Conservation (phyloP, 1,140 invertebrate species). For the Epicauta chinensis region DNA sequence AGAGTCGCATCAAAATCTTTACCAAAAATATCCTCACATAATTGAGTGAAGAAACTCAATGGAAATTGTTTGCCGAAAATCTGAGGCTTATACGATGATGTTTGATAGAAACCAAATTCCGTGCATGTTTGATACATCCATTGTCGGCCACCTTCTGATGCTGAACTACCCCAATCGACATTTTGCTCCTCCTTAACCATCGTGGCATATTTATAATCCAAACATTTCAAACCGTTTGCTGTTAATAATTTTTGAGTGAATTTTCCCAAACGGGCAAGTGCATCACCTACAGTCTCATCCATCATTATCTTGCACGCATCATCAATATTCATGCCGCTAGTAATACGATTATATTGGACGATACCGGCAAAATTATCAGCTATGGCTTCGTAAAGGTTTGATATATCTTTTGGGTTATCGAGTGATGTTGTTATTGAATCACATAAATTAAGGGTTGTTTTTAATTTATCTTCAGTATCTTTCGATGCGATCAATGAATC, state of each 20-base stretch:
- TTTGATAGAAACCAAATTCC: conserved; percentile 93
- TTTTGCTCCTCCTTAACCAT: conserved; percentile 69
- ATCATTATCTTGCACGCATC: conserved; percentile 68
- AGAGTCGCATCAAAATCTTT: conserved; percentile 51
- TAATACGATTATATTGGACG: conserved; percentile 84
- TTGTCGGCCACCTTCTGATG: conserved; percentile 63
- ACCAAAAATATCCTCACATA: conserved; percentile 74
- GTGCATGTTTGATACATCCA: conserved; percentile 96
- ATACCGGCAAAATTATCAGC: conserved; percentile 79
- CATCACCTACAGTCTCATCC: conserved; percentile 50
- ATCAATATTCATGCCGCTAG: conserved; percentile 71
- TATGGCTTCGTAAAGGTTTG: conserved; percentile 74
- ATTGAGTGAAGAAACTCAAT: conserved; percentile 70
- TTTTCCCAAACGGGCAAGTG: conserved; percentile 62
- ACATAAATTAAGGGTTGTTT: conserved; percentile 69
- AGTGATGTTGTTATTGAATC: conserved; percentile 62
- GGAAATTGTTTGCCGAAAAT: conserved; percentile 76
- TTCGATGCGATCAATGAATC: conserved; percentile 54
- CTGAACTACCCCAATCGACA: conserved; percentile 58
- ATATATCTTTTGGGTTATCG: conserved; percentile 60
- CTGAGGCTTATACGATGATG: conserved; percentile 63
- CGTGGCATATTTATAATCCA: conserved; percentile 77
- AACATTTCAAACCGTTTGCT: conserved; percentile 64
- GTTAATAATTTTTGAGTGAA: conserved; percentile 68
- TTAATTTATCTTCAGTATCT: conserved; percentile 55